Evolutionary conservation across 1,140 invertebrate genomes (phyloP), one percentile per base, ranked within the genome.

Genomic region (Drosophila gunungcola): DNA sequence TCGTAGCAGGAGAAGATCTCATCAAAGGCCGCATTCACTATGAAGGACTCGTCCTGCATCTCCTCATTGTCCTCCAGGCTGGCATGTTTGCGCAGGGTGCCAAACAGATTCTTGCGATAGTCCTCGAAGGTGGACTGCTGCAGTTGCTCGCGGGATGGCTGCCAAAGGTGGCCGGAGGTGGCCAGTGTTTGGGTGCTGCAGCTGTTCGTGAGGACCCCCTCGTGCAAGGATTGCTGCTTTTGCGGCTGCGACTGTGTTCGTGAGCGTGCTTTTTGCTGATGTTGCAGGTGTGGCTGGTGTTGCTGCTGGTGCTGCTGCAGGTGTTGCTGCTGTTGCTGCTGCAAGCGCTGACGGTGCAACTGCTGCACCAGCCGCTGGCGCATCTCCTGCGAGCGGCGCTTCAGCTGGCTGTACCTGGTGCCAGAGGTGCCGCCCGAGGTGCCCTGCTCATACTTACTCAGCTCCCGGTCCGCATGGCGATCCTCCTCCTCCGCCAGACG

Each of bases 81-180:
- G 62, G 51, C 43, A 11, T 69, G 85, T 6, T 55, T 42, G n/a
- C 76, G 45, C 38, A 91, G 27, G 0, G 76, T 88, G 39, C 91
- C 91, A 51, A 92, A 92, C 4, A 91, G 75, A 73, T 91, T 92
- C 70, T 91, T 91, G 12, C 91, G 90, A 68, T 92, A 92, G 67
- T 92, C 91, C 41, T 92, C 84, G 11, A 78, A 78, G 34, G 82
- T 79, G 61, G 77, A 81, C 36, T 64, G 78, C 45, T 73, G 78
- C 61, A 81, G 32, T 32, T 81, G 74, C 38, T 80, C 73, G 16
- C 60, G 74, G 39, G 82, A 80, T 4, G 29, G 36, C 4, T 29
- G 16, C 73, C 38, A 13, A 29, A 56, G 27, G 16, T 21, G 16
- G 49, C 45, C 27, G 62, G 83, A 46, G 36, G 83, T 43, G 36